These are phyloP conservation scores for Riparia riparia DNA, from an alignment of 2,113 vertebrate species.

Conservation along the genomic window DNA sequence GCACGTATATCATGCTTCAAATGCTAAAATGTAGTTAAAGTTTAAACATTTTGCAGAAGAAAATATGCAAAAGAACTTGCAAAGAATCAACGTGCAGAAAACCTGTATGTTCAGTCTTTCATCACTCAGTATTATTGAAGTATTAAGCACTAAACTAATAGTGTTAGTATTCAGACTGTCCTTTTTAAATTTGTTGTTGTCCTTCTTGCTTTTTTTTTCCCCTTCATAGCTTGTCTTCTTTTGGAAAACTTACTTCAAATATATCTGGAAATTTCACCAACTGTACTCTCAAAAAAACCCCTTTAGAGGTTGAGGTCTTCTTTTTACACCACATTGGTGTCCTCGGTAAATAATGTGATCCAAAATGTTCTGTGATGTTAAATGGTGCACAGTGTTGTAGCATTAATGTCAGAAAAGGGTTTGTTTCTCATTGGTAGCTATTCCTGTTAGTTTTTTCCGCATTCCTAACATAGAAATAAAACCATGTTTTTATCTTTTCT, in stretches of 20 bases:
- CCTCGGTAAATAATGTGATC: neutral
- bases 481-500: neutral
- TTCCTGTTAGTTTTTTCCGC: neutral
- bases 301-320: neutral
- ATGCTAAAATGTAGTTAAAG: slow-evolving; percentile 63
- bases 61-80: slow-evolving; percentile 48
- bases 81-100: neutral
- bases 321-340: neutral
- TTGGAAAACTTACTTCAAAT: neutral
- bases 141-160: slow-evolving; percentile 14
- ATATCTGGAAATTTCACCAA: neutral
- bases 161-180: neutral
- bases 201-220: neutral
- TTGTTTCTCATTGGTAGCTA: neutral
- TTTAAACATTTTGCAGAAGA: slow-evolving; percentile 64
- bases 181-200: rapidly evolving
- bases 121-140: slow-evolving; percentile 4
- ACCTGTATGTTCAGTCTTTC: slow-evolving; percentile 55
- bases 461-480: neutral
- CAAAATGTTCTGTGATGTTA: neutral
- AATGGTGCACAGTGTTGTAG: neutral
- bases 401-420: neutral
- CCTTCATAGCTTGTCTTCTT: neutral
- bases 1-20: slow-evolving; percentile 43
- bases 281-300: neutral